Conservation (phyloP, 2,797 vertebrate genomes). For the Orientallactaga sibirica region DNA sequence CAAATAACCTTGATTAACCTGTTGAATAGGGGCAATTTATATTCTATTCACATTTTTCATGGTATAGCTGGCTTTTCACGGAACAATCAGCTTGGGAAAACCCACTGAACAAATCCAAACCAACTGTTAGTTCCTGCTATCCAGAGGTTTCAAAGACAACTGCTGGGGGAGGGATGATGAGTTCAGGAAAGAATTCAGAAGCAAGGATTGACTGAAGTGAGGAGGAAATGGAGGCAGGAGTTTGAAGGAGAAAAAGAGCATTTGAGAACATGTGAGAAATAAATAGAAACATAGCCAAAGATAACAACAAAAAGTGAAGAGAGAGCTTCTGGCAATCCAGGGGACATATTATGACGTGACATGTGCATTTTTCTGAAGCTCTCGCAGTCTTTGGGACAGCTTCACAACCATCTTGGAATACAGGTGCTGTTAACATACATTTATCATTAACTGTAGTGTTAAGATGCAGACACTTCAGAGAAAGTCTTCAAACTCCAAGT, state of each 20-base stretch:
- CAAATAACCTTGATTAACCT: constrained; percentile 64
- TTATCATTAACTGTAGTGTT: constrained; percentile 67
- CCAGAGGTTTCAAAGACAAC: constrained; percentile 9
- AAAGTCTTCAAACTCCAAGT: constrained; percentile 61
- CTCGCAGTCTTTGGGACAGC: constrained; percentile 28
- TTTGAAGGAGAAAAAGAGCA: constrained; percentile 33
- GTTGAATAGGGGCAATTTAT: constrained; percentile 59
- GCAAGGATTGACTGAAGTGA: constrained; percentile 9
- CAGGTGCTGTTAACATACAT: constrained; percentile 70
- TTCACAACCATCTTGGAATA: constrained; percentile 58
- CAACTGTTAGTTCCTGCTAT: background rate
- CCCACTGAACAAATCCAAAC: constrained; percentile 33
- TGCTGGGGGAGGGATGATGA: background rate
- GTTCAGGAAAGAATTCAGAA: constrained; percentile 50
- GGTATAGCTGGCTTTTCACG: constrained; percentile 50
- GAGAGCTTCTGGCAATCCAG: background rate
- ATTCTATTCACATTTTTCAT: constrained; percentile 58
- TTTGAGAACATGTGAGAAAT: constrained; percentile 36
- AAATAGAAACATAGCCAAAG: constrained; percentile 31
- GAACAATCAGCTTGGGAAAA: constrained; percentile 15
- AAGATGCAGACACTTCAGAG: constrained; percentile 57
- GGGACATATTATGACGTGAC: background rate
- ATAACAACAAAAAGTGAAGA: constrained; percentile 48
- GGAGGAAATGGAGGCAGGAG: background rate
- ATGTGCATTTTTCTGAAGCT: constrained; percentile 45